A percentile compares a stretch with the other conserved stretches of the same genome.
phyloP scores from a whole-genome alignment of 2,113 vertebrate genomes.

The Callorhinus ursinus region DNA sequence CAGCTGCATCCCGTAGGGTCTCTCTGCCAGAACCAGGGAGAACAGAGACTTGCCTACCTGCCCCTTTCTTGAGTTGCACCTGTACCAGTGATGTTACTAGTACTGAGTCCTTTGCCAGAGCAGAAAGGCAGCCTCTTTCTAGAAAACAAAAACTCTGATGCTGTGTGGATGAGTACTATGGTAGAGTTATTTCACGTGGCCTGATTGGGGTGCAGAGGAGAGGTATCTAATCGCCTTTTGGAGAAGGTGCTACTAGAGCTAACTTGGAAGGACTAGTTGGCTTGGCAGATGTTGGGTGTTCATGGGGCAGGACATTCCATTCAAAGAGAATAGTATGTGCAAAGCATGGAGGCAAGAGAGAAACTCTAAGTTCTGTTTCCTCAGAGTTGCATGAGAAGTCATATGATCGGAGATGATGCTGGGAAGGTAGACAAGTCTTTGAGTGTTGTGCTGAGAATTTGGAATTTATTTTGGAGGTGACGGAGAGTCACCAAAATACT shows the following conservation, averaged over 20 bases:
- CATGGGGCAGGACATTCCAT: background rate
- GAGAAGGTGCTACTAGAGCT: background rate
- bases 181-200: background rate
- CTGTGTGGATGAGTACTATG: background rate
- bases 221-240: background rate
- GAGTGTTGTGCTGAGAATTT: background rate
- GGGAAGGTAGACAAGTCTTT: background rate
- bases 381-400: background rate
- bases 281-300: background rate
- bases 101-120: background rate
- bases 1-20: too few relatives aligned
- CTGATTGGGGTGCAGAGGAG: background rate
- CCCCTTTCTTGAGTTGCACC: background rate
- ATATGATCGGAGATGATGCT: background rate
- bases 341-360: background rate
- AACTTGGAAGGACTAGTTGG: background rate
- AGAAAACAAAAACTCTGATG: background rate
- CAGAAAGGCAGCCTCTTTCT: background rate
- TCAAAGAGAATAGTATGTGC: background rate
- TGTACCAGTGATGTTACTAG: background rate
- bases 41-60: background rate
- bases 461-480: background rate
- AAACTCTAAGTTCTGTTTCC: background rate
- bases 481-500: background rate
- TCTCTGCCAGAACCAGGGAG: background rate